Base-by-base conservation (phyloP, 2,888 invertebrate species). In the Andrena minutula region DNA sequence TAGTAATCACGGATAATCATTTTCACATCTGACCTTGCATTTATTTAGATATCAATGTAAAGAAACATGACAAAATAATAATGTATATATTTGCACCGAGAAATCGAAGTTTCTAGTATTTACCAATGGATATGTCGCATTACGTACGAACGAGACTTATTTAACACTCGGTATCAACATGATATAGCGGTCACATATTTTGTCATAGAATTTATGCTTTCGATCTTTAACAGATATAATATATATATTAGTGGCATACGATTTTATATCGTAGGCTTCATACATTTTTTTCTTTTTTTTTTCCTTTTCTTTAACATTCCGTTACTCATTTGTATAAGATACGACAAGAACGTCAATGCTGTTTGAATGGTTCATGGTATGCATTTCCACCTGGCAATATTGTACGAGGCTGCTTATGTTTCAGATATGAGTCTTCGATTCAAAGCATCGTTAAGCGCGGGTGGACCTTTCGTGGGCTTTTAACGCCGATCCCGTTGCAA, bases 331-430 rank as follows among this genome's bases (percentile, higher is more conserved):
- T 80, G 28, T 70, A 60, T 76, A 82, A 80, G 80, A 85, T 84
- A 77, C 80, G 70, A 82, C 74, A 74, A 56, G 79, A 86, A 80
- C 86, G 70, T 90, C 86, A 88, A 85, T 90, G 84, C 88, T 90
- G 85, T 87, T 88, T 89, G 85, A 88, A 86, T 89, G 89, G 90
- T 84, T 89, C 89, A 83, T 70, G 82, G 82, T 73, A 82, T 84
- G 68, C 75, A 68, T 66, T 72, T 77, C 73, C 75, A 64, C 60
- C 72, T 89, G 83, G 85, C 86, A 92, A 91, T 90, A 94, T 93
- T 93, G 91, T 94, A 94, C 93, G 93, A 92, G 91, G 91, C 91
- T 94, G 92, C 93, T 94, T 94, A 92, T 94, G 94, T 94, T 94
- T 94, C 94, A 94, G 94, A 94, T 74, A 74, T 94, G 92, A 91